Conservation (phyloP, 2,888 invertebrate species). For the Oscheius sp. region DNA sequence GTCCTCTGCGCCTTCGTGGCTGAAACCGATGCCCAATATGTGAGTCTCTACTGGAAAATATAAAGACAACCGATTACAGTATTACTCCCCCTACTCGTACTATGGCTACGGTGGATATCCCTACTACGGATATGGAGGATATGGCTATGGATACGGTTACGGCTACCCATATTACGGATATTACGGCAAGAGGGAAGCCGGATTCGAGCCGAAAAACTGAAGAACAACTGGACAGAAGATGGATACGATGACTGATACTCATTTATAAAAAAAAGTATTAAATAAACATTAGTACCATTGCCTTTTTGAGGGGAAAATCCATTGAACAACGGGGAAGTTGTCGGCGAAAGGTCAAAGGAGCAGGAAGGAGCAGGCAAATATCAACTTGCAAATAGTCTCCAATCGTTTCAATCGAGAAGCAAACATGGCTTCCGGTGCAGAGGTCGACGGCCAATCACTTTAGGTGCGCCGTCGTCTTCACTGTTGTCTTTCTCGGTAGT, state of each 20-base stretch:
- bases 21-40: slow-evolving; percentile 28
- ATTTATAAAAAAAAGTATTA: slow-evolving; percentile 9
- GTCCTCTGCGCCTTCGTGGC: slow-evolving; percentile 31
- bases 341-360: neutral
- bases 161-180: slow-evolving; percentile 41
- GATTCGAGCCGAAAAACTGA: slow-evolving; percentile 31
- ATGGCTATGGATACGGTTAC: slow-evolving; percentile 34
- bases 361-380: neutral
- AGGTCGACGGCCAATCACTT: too few species aligned
- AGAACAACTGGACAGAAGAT: slow-evolving; percentile 30
- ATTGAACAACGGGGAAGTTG: neutral
- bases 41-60: neutral
- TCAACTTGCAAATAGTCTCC: too few species aligned
- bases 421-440: too few species aligned
- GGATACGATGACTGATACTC: slow-evolving; percentile 11
- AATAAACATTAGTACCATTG: slow-evolving; percentile 4
- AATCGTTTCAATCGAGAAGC: too few species aligned
- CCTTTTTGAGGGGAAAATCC: neutral
- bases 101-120: slow-evolving; percentile 39
- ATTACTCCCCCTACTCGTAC: neutral
- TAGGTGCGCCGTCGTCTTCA: too few species aligned
- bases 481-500: too few species aligned
- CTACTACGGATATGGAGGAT: slow-evolving; percentile 35
- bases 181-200: slow-evolving; percentile 43
- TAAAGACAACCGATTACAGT: neutral